A percentile compares a stretch with the other conserved stretches of the same genome.
phyloP scores from a whole-genome alignment of 2,113 vertebrate species.

The Notiomystis cincta region DNA sequence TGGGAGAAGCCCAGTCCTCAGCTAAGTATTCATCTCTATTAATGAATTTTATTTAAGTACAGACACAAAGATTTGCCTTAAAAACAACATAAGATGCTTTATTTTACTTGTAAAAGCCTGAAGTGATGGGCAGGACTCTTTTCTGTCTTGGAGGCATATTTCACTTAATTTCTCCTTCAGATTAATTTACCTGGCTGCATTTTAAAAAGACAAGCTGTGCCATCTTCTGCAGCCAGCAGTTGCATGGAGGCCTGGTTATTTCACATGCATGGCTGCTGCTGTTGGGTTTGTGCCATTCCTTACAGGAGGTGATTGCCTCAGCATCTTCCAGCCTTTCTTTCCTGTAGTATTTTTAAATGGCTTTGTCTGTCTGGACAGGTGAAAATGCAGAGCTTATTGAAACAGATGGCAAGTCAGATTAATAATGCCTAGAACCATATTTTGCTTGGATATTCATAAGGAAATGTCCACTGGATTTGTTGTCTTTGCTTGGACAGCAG shows the following conservation, averaged over 20 bases:
- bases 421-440: neutral
- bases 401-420: conserved; percentile 12
- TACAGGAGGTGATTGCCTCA: conserved; percentile 27
- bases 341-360: neutral
- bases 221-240: neutral
- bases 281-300: neutral
- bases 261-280: neutral
- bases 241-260: neutral
- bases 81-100: neutral
- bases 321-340: neutral
- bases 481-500: neutral
- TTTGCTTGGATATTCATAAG: neutral
- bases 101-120: neutral
- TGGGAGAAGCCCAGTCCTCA: neutral
- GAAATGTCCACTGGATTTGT: neutral
- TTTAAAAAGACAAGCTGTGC: neutral
- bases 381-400: neutral
- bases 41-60: neutral
- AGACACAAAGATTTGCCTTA: neutral
- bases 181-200: neutral
- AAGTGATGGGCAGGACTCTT: neutral
- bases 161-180: neutral
- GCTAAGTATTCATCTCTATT: neutral
- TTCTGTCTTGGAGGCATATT: neutral
- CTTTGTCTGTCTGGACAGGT: conserved; percentile 13